A percentile compares a stretch with the other conserved stretches of the same genome.
Evolutionary conservation across 2,888 invertebrate genomes (phyloP).

Genomic region (Acleris emargana): DNA sequence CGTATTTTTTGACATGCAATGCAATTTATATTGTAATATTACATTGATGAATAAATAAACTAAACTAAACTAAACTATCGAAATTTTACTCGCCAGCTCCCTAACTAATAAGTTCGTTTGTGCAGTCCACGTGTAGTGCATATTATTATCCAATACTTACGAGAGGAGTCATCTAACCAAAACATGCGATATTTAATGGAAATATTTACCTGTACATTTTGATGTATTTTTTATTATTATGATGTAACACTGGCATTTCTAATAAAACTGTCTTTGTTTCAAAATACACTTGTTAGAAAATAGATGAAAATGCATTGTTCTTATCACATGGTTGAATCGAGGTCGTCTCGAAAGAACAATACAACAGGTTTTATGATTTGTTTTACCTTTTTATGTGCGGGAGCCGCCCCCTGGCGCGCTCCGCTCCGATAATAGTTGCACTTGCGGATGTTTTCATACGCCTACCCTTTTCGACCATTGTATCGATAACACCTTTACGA

Average conservation of each 20-base stretch:
- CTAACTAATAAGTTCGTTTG: too few relatives aligned
- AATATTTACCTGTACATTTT: background rate
- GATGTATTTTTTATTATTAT: background rate
- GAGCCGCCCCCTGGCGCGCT: constrained; percentile 40
- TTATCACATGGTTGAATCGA: constrained; percentile 63
- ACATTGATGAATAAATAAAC: too few relatives aligned
- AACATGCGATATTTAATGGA: background rate
- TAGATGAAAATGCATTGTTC: constrained; percentile 61
- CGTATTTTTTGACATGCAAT: too few relatives aligned
- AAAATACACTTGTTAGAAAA: constrained; percentile 62
- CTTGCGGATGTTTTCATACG: constrained; percentile 59
- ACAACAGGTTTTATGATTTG: constrained; percentile 76
- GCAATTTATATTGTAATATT: too few relatives aligned
- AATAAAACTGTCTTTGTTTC: constrained; percentile 50
- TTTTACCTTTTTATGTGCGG: constrained; percentile 67
- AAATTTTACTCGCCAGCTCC: too few relatives aligned
- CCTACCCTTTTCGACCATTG: constrained; percentile 30
- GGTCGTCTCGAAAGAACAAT: constrained; percentile 76
- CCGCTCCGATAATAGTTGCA: constrained; percentile 51
- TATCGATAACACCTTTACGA: constrained; percentile 27
- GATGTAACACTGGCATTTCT: constrained; percentile 45
- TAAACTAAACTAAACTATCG: too few relatives aligned
- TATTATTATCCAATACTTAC: background rate
- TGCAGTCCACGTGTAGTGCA: constrained; percentile 4
- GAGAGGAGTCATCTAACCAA: background rate